These are phyloP conservation scores for Sthenelais limicola DNA, from an alignment of 2,888 invertebrate genomes.

Conservation along the genomic window DNA sequence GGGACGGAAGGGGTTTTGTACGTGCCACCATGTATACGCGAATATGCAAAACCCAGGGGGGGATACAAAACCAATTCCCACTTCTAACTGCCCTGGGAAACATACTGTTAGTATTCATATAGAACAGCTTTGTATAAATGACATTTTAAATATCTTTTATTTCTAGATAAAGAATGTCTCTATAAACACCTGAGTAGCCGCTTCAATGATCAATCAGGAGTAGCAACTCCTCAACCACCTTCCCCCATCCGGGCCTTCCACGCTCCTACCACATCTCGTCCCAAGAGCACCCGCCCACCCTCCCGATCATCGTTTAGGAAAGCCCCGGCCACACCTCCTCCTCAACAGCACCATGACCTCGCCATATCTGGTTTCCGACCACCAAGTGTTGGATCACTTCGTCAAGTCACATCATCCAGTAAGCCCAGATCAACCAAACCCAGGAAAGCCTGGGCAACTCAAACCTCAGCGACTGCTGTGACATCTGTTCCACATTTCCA, in stretches of 20 bases:
- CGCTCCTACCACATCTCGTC: slow-evolving; percentile 8
- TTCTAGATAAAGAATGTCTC: slow-evolving; percentile 38
- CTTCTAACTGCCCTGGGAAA: too few relatives aligned
- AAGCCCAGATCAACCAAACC: not conserved
- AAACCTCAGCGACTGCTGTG: not conserved
- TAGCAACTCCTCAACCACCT: slow-evolving; percentile 24
- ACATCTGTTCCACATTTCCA: slow-evolving; percentile 17
- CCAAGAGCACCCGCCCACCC: not conserved
- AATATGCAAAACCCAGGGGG: too few relatives aligned
- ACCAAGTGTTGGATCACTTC: not conserved
- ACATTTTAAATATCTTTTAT: not conserved
- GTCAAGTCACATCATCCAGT: not conserved
- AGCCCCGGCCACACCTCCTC: not conserved
- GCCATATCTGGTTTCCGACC: slow-evolving; percentile 11
- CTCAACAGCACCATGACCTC: not conserved
- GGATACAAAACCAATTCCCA: too few relatives aligned
- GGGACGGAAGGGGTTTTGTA: too few relatives aligned
- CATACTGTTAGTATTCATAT: too few relatives aligned
- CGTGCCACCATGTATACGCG: too few relatives aligned
- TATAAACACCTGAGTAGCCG: slow-evolving; percentile 24
- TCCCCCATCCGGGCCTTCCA: slow-evolving; percentile 21
- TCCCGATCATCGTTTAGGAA: not conserved
- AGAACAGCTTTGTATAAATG: not conserved
- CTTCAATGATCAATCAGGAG: not conserved
- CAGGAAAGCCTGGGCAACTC: slow-evolving; percentile 6